phyloP scores from a whole-genome alignment of 92 coral and sea anemone genomes.

The Porites divaricata region DNA sequence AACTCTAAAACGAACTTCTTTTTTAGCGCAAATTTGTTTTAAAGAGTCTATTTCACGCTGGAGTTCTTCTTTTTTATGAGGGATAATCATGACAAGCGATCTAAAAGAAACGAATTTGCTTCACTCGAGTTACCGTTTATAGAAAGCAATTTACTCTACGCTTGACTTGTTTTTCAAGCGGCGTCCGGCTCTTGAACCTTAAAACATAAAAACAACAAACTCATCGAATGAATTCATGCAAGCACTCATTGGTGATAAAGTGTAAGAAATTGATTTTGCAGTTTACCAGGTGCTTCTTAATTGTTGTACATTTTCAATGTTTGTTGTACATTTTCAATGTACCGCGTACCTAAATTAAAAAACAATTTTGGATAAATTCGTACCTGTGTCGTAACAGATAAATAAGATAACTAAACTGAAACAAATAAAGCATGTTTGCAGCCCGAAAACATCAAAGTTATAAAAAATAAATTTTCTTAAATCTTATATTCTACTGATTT shows the following conservation, averaged over 20 bases:
- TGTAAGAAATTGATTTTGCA: background rate
- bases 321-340: constrained; percentile 2
- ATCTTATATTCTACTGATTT: background rate
- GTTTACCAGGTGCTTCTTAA: no score
- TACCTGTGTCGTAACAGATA: no score
- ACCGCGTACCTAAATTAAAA: background rate
- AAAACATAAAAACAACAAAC: background rate
- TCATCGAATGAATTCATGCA: background rate
- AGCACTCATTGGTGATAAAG: constrained; percentile 3
- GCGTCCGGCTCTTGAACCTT: background rate
- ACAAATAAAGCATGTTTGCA: no score
- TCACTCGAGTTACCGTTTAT: constrained; percentile 35
- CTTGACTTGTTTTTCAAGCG: background rate
- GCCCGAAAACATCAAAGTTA: no score
- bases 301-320: no score
- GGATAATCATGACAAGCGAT: constrained; percentile 13
- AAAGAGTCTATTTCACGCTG: constrained; percentile 35
- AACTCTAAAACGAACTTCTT: constrained; percentile 21
- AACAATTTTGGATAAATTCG: background rate
- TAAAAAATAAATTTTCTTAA: background rate
- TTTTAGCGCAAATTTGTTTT: constrained; percentile 3
- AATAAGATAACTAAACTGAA: no score
- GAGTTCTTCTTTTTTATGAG: constrained; percentile 10
- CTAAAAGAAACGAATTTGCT: constrained; percentile 11
- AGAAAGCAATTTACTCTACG: background rate